These are phyloP conservation scores for Polypedilum vanderplanki DNA, from an alignment of 1,140 invertebrate genomes.

Conservation along the genomic window DNA sequence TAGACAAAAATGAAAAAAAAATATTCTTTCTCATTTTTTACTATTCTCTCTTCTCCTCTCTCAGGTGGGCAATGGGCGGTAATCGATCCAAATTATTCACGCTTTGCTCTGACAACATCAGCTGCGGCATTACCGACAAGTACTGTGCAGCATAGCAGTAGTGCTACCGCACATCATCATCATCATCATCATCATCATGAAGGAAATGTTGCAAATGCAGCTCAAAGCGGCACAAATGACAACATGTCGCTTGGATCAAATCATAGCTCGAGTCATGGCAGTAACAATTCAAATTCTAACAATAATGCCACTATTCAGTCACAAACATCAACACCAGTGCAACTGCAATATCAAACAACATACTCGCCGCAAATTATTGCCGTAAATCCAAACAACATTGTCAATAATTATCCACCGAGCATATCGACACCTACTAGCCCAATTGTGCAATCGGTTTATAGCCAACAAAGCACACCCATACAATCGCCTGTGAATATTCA, in stretches of 20 bases:
- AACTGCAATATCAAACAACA: constrained; percentile 32
- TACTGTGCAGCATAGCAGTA: constrained; percentile 41
- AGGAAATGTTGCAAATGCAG: constrained; percentile 29
- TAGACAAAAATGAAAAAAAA: constrained; percentile 15
- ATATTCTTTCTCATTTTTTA: constrained; percentile 30
- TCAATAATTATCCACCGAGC: constrained; percentile 41
- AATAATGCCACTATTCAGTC: constrained; percentile 37
- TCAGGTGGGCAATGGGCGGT: constrained; percentile 64
- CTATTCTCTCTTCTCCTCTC: constrained; percentile 43
- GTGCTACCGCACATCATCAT: constrained; percentile 33
- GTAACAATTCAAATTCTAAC: constrained; percentile 36
- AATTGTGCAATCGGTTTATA: constrained; percentile 44
- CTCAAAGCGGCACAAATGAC: constrained; percentile 34
- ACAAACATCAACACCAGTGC: constrained; percentile 37
- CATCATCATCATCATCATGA: constrained; percentile 28
- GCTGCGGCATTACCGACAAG: constrained; percentile 42
- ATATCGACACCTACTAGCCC: constrained; percentile 42
- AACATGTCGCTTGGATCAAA: constrained; percentile 17
- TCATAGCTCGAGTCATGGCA: constrained; percentile 31
- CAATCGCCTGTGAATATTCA: constrained; percentile 38
- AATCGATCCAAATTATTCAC: constrained; percentile 58
- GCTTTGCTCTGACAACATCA: constrained; percentile 53
- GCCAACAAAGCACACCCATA: constrained; percentile 42
- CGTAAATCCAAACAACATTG: constrained; percentile 39
- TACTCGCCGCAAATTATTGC: constrained; percentile 44